These are phyloP conservation scores for Athetis lepigone DNA, from an alignment of 2,888 invertebrate species.

Conservation along the genomic window DNA sequence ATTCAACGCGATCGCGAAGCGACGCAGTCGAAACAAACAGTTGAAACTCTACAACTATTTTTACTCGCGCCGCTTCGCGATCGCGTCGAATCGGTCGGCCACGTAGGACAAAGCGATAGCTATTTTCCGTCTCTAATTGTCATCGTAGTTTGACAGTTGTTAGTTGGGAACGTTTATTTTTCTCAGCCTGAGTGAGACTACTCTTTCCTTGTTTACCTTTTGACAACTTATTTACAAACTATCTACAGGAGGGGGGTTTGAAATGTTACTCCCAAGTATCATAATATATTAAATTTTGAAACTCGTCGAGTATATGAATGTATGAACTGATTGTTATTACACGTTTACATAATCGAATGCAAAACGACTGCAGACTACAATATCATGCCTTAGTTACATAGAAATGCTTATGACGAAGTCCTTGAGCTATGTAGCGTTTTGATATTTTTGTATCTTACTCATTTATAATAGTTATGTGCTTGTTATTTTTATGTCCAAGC, in stretches of 20 bases:
- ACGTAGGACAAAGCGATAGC: no score
- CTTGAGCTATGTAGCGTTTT: conserved; percentile 42
- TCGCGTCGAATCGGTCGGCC: no score
- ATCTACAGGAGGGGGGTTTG: conserved; percentile 10
- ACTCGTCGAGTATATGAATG: conserved; percentile 53
- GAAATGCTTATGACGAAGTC: conserved; percentile 66
- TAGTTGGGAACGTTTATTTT: no score
- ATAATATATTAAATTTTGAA: conserved; percentile 6
- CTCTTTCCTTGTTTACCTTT: neutral
- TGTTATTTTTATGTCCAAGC: conserved; percentile 74
- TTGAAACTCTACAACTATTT: no score
- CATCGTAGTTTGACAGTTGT: no score
- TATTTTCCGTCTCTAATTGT: no score
- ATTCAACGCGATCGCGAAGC: no score
- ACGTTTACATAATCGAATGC: conserved; percentile 65
- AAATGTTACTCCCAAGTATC: neutral
- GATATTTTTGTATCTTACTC: conserved; percentile 57
- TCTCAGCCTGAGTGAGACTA: neutral
- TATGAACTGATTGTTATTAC: conserved; percentile 63
- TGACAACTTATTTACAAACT: conserved; percentile 18
- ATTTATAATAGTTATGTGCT: conserved; percentile 64
- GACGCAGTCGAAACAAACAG: no score
- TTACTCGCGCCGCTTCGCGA: no score
- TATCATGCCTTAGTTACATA: conserved; percentile 86
- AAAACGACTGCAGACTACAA: conserved; percentile 68